phyloP scores from a whole-genome alignment of 2,888 invertebrate species.

The Autographa pulchrina region DNA sequence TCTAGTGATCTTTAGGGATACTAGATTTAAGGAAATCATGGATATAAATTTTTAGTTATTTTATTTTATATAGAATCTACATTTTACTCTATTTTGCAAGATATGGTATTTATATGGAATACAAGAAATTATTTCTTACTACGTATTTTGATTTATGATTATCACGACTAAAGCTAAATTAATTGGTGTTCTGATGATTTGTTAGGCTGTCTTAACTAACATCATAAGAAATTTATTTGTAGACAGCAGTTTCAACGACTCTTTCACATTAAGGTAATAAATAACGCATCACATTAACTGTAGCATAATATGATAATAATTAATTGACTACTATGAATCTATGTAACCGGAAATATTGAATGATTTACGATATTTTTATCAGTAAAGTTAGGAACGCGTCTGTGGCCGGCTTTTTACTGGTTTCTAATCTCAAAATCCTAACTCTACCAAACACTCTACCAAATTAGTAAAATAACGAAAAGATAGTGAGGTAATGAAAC shows the following conservation, averaged over 20 bases:
- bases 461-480: too few species aligned
- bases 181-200: not conserved
- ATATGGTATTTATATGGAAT: not conserved
- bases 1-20: constrained; percentile 1
- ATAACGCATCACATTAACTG: not conserved
- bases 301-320: not conserved
- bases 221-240: not conserved
- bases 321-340: too few species aligned
- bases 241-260: not conserved
- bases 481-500: too few species aligned
- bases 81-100: not conserved
- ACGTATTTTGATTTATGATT: not conserved
- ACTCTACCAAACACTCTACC: too few species aligned
- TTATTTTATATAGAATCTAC: not conserved
- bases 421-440: too few species aligned
- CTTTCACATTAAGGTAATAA: not conserved
- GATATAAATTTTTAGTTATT: not conserved
- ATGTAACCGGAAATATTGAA: too few species aligned
- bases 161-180: not conserved
- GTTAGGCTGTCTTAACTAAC: not conserved
- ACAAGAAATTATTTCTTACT: not conserved
- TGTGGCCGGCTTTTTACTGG: not conserved
- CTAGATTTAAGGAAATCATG: constrained; percentile 7
- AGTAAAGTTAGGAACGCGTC: not conserved
- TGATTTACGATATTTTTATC: not conserved